Evolutionary conservation across 2,113 vertebrate species (phyloP).

Genomic region (Erythrocebus patas): DNA sequence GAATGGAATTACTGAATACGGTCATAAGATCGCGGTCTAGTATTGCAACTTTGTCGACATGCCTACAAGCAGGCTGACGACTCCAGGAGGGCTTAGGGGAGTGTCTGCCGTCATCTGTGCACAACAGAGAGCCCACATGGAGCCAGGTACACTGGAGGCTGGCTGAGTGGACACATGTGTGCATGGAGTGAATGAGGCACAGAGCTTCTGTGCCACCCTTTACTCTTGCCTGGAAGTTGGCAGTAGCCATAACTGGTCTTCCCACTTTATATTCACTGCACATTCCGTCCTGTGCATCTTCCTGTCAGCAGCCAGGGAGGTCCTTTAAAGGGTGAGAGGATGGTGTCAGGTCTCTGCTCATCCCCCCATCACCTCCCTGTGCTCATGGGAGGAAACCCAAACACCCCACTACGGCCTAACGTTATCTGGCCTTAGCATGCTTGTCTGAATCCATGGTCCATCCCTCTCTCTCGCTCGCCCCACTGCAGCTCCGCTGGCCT

Average conservation of each 20-base stretch:
- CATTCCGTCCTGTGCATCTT: neutral
- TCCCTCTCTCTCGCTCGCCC: neutral
- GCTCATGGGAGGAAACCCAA: neutral
- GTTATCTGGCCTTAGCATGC: neutral
- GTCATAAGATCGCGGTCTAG: neutral
- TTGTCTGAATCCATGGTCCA: rapidly evolving
- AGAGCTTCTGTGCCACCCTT: neutral
- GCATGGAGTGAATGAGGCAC: neutral
- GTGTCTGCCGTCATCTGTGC: neutral
- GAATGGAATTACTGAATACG: neutral
- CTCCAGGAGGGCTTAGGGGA: no score
- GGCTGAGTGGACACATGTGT: neutral
- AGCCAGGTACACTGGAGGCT: no score
- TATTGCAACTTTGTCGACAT: neutral
- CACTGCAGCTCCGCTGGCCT: neutral
- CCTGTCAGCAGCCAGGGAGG: neutral
- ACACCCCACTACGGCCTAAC: rapidly evolving
- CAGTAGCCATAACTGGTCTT: neutral
- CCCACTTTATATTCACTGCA: no score
- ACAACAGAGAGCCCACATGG: no score
- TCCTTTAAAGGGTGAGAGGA: neutral
- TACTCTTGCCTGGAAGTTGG: neutral
- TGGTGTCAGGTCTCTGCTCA: neutral
- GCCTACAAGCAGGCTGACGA: no score
- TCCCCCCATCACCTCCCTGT: rapidly evolving